A percentile compares a stretch with the other conserved stretches of the same genome.
phyloP scores from a whole-genome alignment of 2,888 invertebrate species.

The Lasioglossum villosulum region DNA sequence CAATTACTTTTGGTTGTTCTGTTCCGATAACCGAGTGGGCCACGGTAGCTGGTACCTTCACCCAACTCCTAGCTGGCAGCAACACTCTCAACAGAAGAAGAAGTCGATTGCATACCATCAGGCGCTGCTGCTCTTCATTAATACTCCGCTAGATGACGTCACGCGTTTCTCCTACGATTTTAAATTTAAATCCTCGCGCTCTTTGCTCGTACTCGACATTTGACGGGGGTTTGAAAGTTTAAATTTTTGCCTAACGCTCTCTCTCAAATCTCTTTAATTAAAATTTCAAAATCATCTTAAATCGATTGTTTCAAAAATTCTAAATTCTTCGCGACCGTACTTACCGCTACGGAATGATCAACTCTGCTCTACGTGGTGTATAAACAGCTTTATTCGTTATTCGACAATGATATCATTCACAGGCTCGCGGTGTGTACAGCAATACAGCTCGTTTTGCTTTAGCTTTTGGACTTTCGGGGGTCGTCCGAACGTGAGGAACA shows the following conservation, averaged over 20 bases:
- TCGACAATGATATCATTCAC: constrained; percentile 62
- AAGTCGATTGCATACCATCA: background rate
- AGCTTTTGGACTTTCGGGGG: background rate
- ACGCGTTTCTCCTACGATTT: background rate
- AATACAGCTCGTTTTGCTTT: constrained; percentile 21
- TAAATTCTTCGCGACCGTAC: constrained; percentile 9
- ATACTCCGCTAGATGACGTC: background rate
- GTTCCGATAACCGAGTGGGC: no score
- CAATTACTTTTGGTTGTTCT: no score
- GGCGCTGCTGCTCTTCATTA: background rate
- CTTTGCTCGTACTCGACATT: background rate
- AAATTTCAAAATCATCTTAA: no score
- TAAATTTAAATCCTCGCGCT: background rate
- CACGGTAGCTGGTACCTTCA: no score
- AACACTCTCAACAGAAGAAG: background rate
- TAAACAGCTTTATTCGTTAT: constrained; percentile 68
- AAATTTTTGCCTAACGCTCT: background rate
- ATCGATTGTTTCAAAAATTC: background rate
- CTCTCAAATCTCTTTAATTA: no score
- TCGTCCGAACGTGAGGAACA: constrained; percentile 17
- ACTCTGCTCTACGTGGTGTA: constrained; percentile 63
- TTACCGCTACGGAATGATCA: constrained; percentile 59
- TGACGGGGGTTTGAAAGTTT: background rate
- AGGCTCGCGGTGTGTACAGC: constrained; percentile 51
- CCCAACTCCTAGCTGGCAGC: background rate